A percentile compares a stretch with the other conserved stretches of the same genome.
These are phyloP conservation scores for Gila robusta DNA, from an alignment of 2,797 vertebrate genomes.

Conservation along the genomic window DNA sequence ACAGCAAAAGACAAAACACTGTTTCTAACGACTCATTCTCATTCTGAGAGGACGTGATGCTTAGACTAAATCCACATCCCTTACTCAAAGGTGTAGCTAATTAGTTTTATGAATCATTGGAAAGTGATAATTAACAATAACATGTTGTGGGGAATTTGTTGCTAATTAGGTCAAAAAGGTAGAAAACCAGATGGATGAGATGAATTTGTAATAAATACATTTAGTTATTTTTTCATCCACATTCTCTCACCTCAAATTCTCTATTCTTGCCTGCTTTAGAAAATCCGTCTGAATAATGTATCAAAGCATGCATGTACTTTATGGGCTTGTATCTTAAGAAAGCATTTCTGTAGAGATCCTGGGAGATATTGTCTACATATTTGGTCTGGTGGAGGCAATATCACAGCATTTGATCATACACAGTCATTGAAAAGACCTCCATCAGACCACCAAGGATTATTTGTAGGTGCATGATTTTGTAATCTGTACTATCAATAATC, in stretches of 20 bases:
- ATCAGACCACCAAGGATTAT: not conserved
- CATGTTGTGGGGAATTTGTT: not conserved
- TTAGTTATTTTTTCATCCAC: not conserved
- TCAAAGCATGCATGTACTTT: slow-evolving; percentile 22
- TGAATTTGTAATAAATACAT: not conserved
- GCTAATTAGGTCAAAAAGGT: slow-evolving; percentile 39
- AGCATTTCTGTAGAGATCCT: slow-evolving; percentile 13
- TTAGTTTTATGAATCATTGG: slow-evolving; percentile 28
- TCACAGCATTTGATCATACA: slow-evolving; percentile 2
- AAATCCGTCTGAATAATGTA: slow-evolving; percentile 32
- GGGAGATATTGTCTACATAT: not conserved
- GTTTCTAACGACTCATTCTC: slow-evolving; percentile 6
- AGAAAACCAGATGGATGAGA: slow-evolving; percentile 1
- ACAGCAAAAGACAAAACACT: slow-evolving; percentile 19
- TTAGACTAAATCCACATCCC: slow-evolving; percentile 22
- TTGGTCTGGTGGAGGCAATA: slow-evolving; percentile 25
- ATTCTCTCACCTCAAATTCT: slow-evolving; percentile 2
- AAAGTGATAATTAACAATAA: slow-evolving; percentile 33
- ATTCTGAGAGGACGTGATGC: not conserved
- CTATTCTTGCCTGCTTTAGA: slow-evolving; percentile 1
- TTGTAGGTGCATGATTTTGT: not conserved
- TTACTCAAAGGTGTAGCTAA: slow-evolving; percentile 34
- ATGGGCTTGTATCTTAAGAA: slow-evolving; percentile 30
- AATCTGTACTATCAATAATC: not conserved
- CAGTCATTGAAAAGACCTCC: not conserved